Percentiles rank a stretch among this genome's conserved stretches.
Conservation (phyloP, 2,888 invertebrate genomes). For the Megaustenia siamemsis region DNA sequence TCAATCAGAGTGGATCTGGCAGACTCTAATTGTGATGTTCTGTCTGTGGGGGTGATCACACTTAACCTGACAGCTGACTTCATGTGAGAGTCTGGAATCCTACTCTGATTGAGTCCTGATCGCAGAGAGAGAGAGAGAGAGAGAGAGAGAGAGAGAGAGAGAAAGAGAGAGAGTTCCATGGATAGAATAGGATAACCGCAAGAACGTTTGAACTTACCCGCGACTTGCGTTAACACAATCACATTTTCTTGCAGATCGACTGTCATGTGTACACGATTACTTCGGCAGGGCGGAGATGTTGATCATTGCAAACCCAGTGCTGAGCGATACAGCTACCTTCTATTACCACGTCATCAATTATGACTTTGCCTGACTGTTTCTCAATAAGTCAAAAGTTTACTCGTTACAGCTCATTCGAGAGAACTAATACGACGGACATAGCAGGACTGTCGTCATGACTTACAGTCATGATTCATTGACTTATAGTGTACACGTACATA, state of each 20-base stretch:
- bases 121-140: background rate
- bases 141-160: background rate
- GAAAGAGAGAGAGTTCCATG: background rate
- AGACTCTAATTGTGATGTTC: too few relatives aligned
- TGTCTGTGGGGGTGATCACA: too few relatives aligned
- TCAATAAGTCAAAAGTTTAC: too few relatives aligned
- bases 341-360: background rate
- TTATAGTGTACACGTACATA: too few relatives aligned
- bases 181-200: background rate
- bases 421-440: too few relatives aligned
- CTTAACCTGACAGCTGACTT: background rate
- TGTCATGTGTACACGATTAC: constrained; percentile 15
- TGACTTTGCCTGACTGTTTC: background rate
- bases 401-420: too few relatives aligned
- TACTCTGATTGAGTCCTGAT: too few relatives aligned
- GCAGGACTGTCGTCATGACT: too few relatives aligned
- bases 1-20: too few relatives aligned
- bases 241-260: background rate
- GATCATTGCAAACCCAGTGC: background rate
- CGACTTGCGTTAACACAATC: background rate
- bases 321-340: constrained; percentile 12
- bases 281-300: background rate
- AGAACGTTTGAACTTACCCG: background rate
- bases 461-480: too few relatives aligned
- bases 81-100: too few relatives aligned